phyloP scores from a whole-genome alignment of 2,797 vertebrate genomes.

The Poecilia wingei region DNA sequence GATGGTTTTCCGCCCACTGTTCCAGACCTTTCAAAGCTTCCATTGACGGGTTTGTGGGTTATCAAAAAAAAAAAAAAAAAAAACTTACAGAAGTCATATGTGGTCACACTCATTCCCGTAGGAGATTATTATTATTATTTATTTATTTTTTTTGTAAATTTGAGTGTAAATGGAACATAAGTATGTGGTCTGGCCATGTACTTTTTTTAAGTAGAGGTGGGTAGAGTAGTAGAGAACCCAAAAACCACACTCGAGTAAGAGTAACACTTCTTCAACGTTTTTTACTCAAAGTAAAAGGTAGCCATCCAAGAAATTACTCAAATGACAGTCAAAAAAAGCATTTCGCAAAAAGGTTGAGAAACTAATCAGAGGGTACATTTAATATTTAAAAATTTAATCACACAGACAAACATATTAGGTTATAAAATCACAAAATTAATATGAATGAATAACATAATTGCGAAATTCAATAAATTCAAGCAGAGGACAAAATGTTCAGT shows the following conservation, averaged over 20 bases:
- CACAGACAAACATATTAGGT: neutral
- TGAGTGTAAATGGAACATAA: neutral
- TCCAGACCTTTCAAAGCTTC: constrained; percentile 8
- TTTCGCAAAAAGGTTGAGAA: neutral
- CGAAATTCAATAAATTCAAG: neutral
- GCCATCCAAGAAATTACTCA: too few species aligned
- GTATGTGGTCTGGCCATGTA: neutral
- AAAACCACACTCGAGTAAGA: neutral
- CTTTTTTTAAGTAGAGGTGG: neutral
- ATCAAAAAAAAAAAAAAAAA: neutral
- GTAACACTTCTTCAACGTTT: neutral
- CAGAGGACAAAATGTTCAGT: neutral
- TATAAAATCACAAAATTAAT: neutral
- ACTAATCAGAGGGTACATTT: neutral
- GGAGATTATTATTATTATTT: neutral
- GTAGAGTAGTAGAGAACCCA: neutral
- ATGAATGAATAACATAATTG: neutral
- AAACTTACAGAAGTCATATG: neutral
- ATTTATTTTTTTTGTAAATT: too few species aligned
- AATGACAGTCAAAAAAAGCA: neutral
- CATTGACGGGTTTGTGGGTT: neutral
- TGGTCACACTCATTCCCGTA: neutral
- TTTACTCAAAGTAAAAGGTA: neutral
- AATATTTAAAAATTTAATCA: neutral
- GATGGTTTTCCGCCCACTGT: constrained; percentile 47